Conservation (phyloP, 1,140 invertebrate species). For the Drosophila lacertosa region DNA sequence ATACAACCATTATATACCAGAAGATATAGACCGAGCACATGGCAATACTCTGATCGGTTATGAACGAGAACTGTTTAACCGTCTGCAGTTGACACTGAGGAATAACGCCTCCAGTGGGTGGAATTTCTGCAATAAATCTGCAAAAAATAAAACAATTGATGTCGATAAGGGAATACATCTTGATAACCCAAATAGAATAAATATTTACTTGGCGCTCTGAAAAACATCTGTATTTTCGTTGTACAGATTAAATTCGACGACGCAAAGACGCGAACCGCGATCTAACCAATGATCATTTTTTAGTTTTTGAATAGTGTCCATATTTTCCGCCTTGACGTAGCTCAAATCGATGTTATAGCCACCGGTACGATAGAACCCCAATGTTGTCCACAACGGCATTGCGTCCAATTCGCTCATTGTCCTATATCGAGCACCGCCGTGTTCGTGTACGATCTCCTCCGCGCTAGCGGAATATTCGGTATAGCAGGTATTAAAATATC, state of each 20-base stretch:
- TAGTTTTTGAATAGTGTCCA: slow-evolving; percentile 27
- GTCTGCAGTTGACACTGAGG: slow-evolving; percentile 64
- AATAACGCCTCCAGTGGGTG: slow-evolving; percentile 68
- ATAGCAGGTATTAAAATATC: slow-evolving; percentile 75
- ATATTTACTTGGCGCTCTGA: slow-evolving; percentile 64
- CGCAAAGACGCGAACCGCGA: slow-evolving; percentile 59
- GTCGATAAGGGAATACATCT: no score
- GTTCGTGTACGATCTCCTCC: slow-evolving; percentile 25
- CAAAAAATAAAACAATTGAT: background rate
- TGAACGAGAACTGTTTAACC: slow-evolving; percentile 55
- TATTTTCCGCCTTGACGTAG: slow-evolving; percentile 40
- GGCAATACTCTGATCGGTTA: slow-evolving; percentile 44
- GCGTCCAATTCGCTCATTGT: slow-evolving; percentile 45
- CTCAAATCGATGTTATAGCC: slow-evolving; percentile 59
- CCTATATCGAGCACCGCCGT: slow-evolving; percentile 24
- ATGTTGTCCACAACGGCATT: slow-evolving; percentile 52
- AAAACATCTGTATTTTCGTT: slow-evolving; percentile 70
- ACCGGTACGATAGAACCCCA: slow-evolving; percentile 53
- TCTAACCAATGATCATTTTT: slow-evolving; percentile 59
- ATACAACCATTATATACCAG: slow-evolving; percentile 67
- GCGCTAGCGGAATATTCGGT: slow-evolving; percentile 34
- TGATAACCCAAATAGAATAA: no score
- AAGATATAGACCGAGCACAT: slow-evolving; percentile 57
- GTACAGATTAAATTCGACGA: slow-evolving; percentile 71
- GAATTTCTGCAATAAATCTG: slow-evolving; percentile 75